Evolutionary conservation across 2,888 invertebrate species (phyloP), one percentile per base, ranked within the genome.

Genomic region (Lamellibrachia satsuma): DNA sequence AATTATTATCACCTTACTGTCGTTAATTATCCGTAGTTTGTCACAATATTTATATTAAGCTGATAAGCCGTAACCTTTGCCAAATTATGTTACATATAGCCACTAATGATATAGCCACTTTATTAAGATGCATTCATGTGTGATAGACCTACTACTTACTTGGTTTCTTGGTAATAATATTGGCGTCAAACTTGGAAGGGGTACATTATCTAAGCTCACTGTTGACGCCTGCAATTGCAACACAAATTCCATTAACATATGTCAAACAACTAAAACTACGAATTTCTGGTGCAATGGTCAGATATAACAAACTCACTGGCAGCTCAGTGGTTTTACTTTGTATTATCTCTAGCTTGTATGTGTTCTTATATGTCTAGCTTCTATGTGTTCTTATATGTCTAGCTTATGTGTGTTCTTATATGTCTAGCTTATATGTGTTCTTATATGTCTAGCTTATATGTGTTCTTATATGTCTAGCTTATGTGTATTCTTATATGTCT

Each of bases 131-230:
- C 57, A 57, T 9, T 90, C 1, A 75, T 27, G 9, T 90, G 22
- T 15, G 8, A 51, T n/a, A 90, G 9, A 51, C 92, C 9, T 9
- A 55, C 27, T 60, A 52, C 91, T 91, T 93, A 95, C 96, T 95
- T 95, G 95, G 93, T 96, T 95, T 93, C 95, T 94, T n/a, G 96
- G 96, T 52, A 96, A 94, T 52, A 96, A 94, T 3, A 96, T 92
- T 7, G 96, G 96, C 7, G 95, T 95, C 52, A 96, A 93, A 27
- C 96, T 95, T 52, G 96, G 96, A 27, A 96, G 94, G 75, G 39
- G 27, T 9, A 91, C 52, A n/a, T 91, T 52, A 15, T 91, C 91
- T 39, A 55, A n/a, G n/a, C 91, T 91, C 39, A 52, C 91, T 52
- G 55, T 39, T 9, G 91, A 91, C 27, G 52, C 51, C 91, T 75